phyloP scores from a whole-genome alignment of 2,113 vertebrate genomes.

The Rhizomys pruinosus region DNA sequence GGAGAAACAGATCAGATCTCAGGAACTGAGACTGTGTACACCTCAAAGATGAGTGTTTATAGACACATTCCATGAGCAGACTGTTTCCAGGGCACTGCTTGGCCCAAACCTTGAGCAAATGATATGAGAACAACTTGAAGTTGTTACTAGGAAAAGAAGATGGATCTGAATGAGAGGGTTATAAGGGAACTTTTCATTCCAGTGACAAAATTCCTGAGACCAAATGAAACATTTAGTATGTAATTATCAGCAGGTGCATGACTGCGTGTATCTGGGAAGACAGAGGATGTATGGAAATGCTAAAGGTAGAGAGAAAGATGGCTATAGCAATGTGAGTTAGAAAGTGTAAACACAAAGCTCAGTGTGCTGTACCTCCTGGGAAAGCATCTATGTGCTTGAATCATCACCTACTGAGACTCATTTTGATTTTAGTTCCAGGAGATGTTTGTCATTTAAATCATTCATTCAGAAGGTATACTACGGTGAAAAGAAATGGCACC shows the following conservation, averaged over 20 bases:
- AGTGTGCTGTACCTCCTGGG: not conserved
- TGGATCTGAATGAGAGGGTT: not conserved
- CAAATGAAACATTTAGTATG: not conserved
- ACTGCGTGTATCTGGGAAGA: not conserved
- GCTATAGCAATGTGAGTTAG: not conserved
- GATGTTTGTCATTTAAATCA: not conserved
- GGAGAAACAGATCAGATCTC: not conserved
- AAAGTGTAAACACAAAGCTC: not conserved
- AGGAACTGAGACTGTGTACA: not conserved
- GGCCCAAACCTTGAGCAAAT: not conserved
- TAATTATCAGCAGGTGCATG: not conserved
- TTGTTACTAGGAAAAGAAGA: not conserved
- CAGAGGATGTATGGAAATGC: not conserved
- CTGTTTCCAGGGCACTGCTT: not conserved
- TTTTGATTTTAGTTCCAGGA: constrained; percentile 12
- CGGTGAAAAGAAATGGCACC: not conserved
- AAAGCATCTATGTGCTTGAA: not conserved
- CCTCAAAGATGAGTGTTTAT: not conserved
- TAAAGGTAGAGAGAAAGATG: not conserved
- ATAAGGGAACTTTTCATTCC: not conserved
- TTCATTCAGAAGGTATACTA: not conserved
- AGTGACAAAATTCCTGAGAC: not conserved
- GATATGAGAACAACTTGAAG: not conserved
- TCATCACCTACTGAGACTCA: not conserved
- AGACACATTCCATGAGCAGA: not conserved